Evolutionary conservation across 2,797 vertebrate species (phyloP).

Genomic region (Aotus griseimembra): DNA sequence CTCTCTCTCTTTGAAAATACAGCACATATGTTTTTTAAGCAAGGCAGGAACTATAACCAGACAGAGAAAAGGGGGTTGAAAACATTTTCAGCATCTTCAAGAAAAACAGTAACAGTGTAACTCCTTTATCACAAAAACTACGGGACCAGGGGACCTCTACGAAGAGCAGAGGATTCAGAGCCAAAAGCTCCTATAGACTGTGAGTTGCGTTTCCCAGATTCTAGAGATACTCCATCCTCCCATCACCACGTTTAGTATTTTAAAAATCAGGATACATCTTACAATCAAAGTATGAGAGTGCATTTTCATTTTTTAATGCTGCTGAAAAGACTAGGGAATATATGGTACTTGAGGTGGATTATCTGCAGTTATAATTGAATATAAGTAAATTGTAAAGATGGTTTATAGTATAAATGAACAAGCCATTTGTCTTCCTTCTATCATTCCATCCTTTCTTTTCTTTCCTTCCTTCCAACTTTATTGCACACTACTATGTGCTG

Average conservation of each 20-base stretch:
- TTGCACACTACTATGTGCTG: not conserved
- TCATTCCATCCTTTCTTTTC: not conserved
- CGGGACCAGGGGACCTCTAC: not conserved
- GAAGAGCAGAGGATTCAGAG: not conserved
- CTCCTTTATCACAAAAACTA: not conserved
- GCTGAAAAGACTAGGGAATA: not conserved
- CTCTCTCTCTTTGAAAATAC: not conserved
- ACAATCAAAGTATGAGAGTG: not conserved
- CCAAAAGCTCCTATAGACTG: not conserved
- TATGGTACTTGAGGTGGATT: not conserved
- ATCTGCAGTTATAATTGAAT: not conserved
- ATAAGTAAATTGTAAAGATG: not conserved
- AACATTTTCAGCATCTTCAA: slow-evolving; percentile 18
- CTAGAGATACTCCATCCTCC: not conserved
- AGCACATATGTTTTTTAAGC: not conserved
- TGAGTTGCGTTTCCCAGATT: not conserved
- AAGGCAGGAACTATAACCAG: not conserved
- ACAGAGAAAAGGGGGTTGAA: not conserved
- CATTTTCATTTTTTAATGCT: not conserved
- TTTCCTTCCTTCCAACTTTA: not conserved
- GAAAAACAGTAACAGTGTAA: not conserved
- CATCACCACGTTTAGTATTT: not conserved
- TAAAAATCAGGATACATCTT: not conserved
- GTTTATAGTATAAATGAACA: not conserved
- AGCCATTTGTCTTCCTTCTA: not conserved